Percentiles rank a stretch among this genome's conserved stretches.
Evolutionary conservation across 2,113 vertebrate species (phyloP).

Genomic region (Mesocricetus auratus): DNA sequence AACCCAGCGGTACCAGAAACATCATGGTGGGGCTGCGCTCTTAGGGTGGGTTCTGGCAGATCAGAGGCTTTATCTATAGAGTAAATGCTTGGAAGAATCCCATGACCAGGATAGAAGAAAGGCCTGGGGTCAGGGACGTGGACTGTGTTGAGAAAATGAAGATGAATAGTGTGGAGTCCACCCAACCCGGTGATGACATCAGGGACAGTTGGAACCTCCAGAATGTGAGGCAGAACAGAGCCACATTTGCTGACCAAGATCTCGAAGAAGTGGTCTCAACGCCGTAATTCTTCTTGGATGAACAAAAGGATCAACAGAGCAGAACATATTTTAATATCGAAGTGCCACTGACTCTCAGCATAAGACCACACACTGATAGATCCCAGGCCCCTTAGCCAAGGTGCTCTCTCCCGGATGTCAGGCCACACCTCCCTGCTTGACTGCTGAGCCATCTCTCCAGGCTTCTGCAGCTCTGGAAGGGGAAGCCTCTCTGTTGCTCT

Average conservation of each 20-base stretch:
- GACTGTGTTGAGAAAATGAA: background rate
- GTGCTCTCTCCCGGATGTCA: no score
- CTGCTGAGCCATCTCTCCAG: background rate
- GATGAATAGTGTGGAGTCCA: fast-evolving
- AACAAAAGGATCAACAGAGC: background rate
- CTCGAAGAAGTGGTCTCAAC: background rate
- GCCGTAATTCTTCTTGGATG: background rate
- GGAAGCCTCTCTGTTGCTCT: no score
- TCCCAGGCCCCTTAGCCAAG: no score
- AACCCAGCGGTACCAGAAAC: background rate
- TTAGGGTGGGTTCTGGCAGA: background rate
- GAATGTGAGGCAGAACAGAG: background rate
- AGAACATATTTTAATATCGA: background rate
- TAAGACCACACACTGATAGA: background rate
- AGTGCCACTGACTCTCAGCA: background rate
- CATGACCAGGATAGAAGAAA: background rate
- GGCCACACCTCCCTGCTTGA: background rate
- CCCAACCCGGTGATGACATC: background rate
- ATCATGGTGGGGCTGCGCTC: background rate
- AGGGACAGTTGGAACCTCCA: fast-evolving
- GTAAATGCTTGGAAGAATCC: background rate
- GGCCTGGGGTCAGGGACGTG: background rate
- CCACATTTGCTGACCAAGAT: background rate
- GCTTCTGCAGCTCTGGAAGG: no score
- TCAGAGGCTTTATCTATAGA: background rate